Evolutionary conservation across 2,113 vertebrate genomes (phyloP).

Genomic region (Otus sunia): DNA sequence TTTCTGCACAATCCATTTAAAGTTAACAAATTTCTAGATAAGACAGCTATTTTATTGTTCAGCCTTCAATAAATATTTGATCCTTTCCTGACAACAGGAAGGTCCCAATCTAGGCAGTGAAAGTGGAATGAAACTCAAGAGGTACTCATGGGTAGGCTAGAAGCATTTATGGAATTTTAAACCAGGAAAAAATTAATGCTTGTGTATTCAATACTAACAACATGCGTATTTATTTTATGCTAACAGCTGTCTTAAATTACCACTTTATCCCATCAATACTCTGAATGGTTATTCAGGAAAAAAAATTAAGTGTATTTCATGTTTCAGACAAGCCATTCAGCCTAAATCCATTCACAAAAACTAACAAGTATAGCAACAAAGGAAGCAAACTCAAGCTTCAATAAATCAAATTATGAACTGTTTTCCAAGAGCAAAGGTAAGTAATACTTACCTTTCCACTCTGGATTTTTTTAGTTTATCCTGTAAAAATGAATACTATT

Average conservation of each 20-base stretch:
- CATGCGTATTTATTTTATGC: not conserved
- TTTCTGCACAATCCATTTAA: not conserved
- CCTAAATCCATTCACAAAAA: not conserved
- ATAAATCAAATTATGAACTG: not conserved
- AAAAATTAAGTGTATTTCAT: slow-evolving; percentile 31
- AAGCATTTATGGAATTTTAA: not conserved
- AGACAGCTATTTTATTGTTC: not conserved
- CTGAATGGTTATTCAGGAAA: not conserved
- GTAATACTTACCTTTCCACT: not conserved
- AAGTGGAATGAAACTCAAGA: not conserved
- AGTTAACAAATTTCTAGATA: not conserved
- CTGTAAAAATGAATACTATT: not conserved
- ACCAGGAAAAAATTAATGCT: not conserved
- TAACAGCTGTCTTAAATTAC: slow-evolving; percentile 41
- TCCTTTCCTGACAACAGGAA: not conserved
- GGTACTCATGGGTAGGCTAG: not conserved
- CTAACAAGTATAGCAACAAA: not conserved
- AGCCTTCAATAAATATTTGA: not conserved
- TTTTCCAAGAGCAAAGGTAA: slow-evolving; percentile 19
- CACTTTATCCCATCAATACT: slow-evolving; percentile 41
- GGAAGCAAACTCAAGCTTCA: slow-evolving; percentile 59
- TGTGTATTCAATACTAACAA: not conserved
- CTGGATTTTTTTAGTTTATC: not conserved
- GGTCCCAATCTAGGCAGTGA: not conserved
- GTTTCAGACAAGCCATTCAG: slow-evolving; percentile 52